These are phyloP conservation scores for Camponotus vicinus DNA, from an alignment of 1,140 invertebrate species.

Conservation along the genomic window DNA sequence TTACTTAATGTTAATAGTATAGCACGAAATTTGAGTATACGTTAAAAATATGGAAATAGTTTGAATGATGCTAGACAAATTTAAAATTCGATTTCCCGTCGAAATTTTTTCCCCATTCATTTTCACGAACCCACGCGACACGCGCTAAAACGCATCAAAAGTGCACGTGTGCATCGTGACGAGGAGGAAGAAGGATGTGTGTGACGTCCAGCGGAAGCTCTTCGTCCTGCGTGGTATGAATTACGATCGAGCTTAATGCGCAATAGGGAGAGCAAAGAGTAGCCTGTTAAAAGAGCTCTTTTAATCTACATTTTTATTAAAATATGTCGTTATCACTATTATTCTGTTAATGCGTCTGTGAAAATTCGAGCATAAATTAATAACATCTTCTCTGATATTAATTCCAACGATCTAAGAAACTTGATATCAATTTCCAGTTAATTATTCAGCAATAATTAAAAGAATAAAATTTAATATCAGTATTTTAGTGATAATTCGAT, in stretches of 20 bases:
- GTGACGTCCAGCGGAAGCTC: constrained; percentile 83
- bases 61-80: background rate
- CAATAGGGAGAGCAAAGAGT: constrained; percentile 10
- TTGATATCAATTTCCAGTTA: background rate
- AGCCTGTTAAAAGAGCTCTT: background rate
- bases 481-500: background rate
- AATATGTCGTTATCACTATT: background rate
- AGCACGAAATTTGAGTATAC: background rate
- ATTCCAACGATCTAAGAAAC: background rate
- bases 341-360: background rate
- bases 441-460: background rate
- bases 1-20: too few species aligned
- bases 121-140: constrained; percentile 53
- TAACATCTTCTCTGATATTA: background rate
- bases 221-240: constrained; percentile 75
- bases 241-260: constrained; percentile 64
- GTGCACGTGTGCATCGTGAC: constrained; percentile 62
- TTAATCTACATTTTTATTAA: constrained; percentile 6
- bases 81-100: constrained; percentile 23
- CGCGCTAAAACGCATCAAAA: constrained; percentile 68
- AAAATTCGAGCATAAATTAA: background rate
- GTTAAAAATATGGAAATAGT: background rate
- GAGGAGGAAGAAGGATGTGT: constrained; percentile 80
- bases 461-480: background rate
- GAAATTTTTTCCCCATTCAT: constrained; percentile 24